Evolutionary conservation across 2,888 invertebrate genomes (phyloP).

Genomic region (Drosophila multiciliata): DNA sequence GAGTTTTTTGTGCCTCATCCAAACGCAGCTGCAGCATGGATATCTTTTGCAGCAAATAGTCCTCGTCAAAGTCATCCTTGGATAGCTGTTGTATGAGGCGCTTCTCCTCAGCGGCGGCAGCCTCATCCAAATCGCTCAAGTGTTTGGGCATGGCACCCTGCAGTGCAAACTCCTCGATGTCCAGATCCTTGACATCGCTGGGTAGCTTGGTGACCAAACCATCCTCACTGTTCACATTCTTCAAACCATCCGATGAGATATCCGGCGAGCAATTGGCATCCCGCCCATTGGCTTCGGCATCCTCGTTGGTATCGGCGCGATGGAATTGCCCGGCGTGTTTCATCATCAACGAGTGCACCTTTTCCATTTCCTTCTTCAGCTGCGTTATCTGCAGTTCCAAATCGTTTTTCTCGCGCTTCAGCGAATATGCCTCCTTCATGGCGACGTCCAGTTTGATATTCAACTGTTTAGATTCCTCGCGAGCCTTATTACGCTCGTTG

Average conservation of each 20-base stretch:
- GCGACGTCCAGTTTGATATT: conserved; percentile 92
- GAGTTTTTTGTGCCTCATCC: conserved; percentile 90
- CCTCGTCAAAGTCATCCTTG: conserved; percentile 87
- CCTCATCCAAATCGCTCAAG: conserved; percentile 85
- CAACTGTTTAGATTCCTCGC: conserved; percentile 94
- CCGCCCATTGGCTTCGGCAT: conserved; percentile 83
- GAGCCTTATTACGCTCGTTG: conserved; percentile 95
- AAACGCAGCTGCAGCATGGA: conserved; percentile 89
- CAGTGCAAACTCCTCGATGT: conserved; percentile 87
- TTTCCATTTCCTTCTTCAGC: conserved; percentile 92
- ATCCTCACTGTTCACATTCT: conserved; percentile 85
- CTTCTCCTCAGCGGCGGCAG: conserved; percentile 84
- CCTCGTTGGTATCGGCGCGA: conserved; percentile 84
- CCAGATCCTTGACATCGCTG: conserved; percentile 83
- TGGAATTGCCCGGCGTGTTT: conserved; percentile 90
- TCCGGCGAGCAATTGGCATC: conserved; percentile 85
- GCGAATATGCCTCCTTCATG: conserved; percentile 90
- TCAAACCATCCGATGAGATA: conserved; percentile 85
- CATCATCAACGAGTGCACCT: conserved; percentile 88
- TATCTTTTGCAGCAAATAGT: conserved; percentile 87
- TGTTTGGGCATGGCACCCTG: conserved; percentile 89
- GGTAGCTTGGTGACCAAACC: conserved; percentile 81
- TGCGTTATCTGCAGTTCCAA: conserved; percentile 91
- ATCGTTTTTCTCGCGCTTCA: conserved; percentile 92
- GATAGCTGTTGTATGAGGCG: conserved; percentile 85